Base-by-base conservation (phyloP, 2,888 invertebrate genomes). In the Campoplex capitator region DNA sequence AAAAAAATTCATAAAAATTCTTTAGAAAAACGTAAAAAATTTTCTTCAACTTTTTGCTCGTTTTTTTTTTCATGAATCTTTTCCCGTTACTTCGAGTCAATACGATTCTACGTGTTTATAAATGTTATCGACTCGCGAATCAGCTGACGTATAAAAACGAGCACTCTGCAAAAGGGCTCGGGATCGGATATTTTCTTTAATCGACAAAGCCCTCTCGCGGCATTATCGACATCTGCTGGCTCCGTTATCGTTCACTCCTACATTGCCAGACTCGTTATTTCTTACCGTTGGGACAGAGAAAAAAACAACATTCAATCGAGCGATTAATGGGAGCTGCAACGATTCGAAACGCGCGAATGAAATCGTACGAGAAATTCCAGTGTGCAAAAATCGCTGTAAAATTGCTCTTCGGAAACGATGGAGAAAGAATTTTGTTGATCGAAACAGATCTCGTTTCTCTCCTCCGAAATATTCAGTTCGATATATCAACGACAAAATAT, bases 181-280 rank as follows among this genome's bases (percentile, higher is more conserved):
- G 32, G 32, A 32, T 62, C 62, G 13, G 16, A 32, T 11, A 32
- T 62, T 62, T 32, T 62, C 32, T 62, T 62, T 32, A 32, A 62
- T 62, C 62, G 62, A 65, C 74, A 79, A 42, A 68, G 18, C 28
- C 16, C 32, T 42, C 82, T 67, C 28, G 51, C n/a, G n/a, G n/a
- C n/a, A 42, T 56, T 71, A 76, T 73, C 74, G 51, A 77, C 83
- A 77, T 77, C 77, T 83, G 71, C 67, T 78, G 45, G 45, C 83
- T 73, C 67, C 51, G 77, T 73, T 73, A 83, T 65, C 73, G 65
- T 83, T 73, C 45, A 83, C 78, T 78, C 73, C 77, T 68, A 68
- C 67, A 38, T 71, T 81, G 56, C 74, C 48, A 74, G 79, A 75
- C 68, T 28, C 18, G 74, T 70, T 79, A 79, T 73, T 73, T 58